Base-by-base conservation (phyloP, 2,113 vertebrate genomes). In the Colius striatus region DNA sequence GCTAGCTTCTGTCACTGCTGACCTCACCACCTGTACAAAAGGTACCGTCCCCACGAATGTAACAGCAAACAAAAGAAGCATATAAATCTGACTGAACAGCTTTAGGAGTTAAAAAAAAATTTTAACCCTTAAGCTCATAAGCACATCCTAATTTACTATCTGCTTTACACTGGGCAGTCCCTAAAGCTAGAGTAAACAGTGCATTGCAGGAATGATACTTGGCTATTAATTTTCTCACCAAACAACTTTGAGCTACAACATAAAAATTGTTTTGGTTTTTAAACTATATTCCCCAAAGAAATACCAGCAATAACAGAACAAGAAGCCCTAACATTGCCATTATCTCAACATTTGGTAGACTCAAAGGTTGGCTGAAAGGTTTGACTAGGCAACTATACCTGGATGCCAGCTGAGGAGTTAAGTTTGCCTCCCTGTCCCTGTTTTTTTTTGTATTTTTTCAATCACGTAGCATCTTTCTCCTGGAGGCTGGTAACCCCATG, bases 141-240 rank as follows among this genome's bases (percentile, higher is more conserved):
- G 92, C 87, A 84, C 90, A 91, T 32, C 83, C 70, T 85, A 88
- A 79, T 94, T 95, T 95, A 95, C 87, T 90, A 91, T 54, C 91
- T 96, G 92, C 47, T 90, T 90, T 92, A 84, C 89, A 91, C 60
- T 83, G 88, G 84, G 90, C 91, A 88, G 86, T 91, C 90, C 90
- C 65, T 41, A 72, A 95, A 96, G 77, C n/a, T 43, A 71, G 63
- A 72, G 58, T 90, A 94, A 96, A 95, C 66, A 81, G 19, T 63
- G 60, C 65, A 92, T 83, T 6, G 10, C 50, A 94, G 89, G 71
- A 92, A 79, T 41, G 72, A 91, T 71, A 60, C 57, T 60, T 62
- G 58, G 41, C 77, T 91, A 41, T 92, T 88, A 79, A 25, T 95
- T 97, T 96, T 92, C 70, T 88, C 94, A 92, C 55, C 62, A 77